Base-by-base conservation (phyloP, 2,888 invertebrate genomes). In the Drosophila paranaensis region DNA sequence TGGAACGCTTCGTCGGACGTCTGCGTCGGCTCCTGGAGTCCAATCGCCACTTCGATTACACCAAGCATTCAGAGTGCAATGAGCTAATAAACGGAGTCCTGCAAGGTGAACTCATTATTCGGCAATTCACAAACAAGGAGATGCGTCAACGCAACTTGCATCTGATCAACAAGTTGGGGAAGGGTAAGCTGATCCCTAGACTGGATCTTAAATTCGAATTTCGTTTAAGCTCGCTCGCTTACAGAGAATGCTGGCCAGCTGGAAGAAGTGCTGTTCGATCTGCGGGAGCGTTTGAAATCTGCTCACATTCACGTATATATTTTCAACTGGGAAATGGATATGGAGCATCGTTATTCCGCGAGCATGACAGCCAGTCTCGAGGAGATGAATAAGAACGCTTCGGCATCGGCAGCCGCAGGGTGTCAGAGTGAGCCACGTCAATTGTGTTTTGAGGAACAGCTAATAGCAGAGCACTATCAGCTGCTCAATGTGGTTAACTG, bases 321-420 rank as follows among this genome's bases (percentile, higher is more conserved):
- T 0, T 90, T 85, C 51, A 90, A 90, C 62, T 91, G 92, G 91
- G 82, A 81, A 66, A 88, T 90, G 74, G 89, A 89, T 40, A 57
- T 65, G 2, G 87, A 90, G 39, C 75, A 86, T 66, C 89, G 83
- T 27, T 88, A 75, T n/a, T 88, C 86, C 0, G 9, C 51, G 5
- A 64, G 63, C 11, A 86, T 86, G 90, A 75, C 39, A 0, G 54
- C 66, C 0, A 37, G 54, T 8, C 74, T 71, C 6, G 30, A 57
- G 13, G 63, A 70, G 8, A 68, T 74, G 6, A 66, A 71, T 6
- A 53, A 69, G 1, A 13, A 27, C 11, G 90, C 81, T 1, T 27
- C 74, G 13, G 14, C 16, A 0, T 6, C 72, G 35, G 69, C 77
- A 4, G 30, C 33, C 2, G 27, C 16, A 6, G 67, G 71, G 6